phyloP scores from a whole-genome alignment of 2,797 vertebrate genomes.

The Phylloscopus collybita region DNA sequence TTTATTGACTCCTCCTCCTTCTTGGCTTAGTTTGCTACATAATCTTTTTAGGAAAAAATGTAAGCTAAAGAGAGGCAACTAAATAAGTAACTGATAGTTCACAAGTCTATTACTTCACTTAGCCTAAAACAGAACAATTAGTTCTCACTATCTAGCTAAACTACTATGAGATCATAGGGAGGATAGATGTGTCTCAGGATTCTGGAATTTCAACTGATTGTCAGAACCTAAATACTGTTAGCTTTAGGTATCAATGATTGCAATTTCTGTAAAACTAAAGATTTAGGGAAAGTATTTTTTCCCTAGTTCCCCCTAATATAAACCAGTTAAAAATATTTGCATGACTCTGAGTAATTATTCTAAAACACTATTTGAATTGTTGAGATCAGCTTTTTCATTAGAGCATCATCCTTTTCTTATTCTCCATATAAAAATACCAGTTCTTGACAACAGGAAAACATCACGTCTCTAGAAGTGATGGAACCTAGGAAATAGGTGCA shows the following conservation, averaged over 20 bases:
- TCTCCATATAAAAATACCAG: background rate
- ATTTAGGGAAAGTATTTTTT: background rate
- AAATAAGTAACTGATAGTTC: background rate
- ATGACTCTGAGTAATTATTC: background rate
- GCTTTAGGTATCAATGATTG: background rate
- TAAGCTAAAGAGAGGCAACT: background rate
- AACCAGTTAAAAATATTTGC: background rate
- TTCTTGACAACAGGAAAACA: constrained; percentile 26
- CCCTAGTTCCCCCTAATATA: background rate
- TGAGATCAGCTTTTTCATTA: background rate
- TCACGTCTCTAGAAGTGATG: background rate
- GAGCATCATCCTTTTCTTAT: background rate
- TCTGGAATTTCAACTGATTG: background rate
- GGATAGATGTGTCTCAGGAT: background rate
- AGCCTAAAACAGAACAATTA: background rate
- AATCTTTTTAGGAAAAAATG: background rate
- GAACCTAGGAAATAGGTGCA: background rate
- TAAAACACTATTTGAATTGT: background rate
- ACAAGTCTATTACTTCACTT: background rate
- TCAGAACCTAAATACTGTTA: background rate
- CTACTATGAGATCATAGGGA: background rate
- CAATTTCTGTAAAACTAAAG: background rate
- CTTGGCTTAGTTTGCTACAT: background rate
- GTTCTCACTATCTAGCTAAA: background rate
- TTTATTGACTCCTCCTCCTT: background rate